Evolutionary conservation across 2,888 invertebrate species (phyloP), one percentile per base, ranked within the genome.

Genomic region (Cordylochernes scorpioides): DNA sequence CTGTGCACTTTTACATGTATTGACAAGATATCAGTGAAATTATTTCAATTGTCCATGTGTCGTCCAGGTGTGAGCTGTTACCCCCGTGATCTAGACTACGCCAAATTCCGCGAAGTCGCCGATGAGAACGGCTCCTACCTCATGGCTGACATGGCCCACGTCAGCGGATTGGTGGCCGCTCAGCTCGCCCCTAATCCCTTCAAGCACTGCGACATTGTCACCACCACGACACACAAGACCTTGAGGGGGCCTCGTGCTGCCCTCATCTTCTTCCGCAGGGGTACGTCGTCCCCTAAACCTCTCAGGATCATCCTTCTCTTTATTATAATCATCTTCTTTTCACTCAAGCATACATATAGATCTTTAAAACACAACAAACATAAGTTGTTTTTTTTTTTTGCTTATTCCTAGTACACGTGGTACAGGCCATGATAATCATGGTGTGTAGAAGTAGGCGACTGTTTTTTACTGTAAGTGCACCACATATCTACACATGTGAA

Each of bases 121-220:
- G 45, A 51, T 45, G 54, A 54, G 25, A 52, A 54, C 29, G 59
- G 56, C 16, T 60, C 64, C 2, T 50, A 54, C 31, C 45, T 65
- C 30, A 46, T 65, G 53, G 58, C 62, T 19, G 65, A 65, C 46
- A 66, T 65, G 63, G 63, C 64, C 17, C 64, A 65, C 45, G 59
- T 65, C 25, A 60, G 61, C 41, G 64, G 64, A 26, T 47, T 65
- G 18, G 57, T 64, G 34, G 57, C 64, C 35, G 54, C 62, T 33
- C 54, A 55, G 40, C 46, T 62, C 21, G 57, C 60, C 22, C 63
- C 64, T 2, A 51, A 52, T 37, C 62, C 63, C 7, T 63, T 63
- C 46, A 55, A 59, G 44, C 51, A 55, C 44, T 52, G 57, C 35
- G 64, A 65, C 46, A 49, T 66, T 40, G 65, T 66, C 14, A 63